Evolutionary conservation across 2,113 vertebrate genomes (phyloP).

Genomic region (Alexandromys fortis): DNA sequence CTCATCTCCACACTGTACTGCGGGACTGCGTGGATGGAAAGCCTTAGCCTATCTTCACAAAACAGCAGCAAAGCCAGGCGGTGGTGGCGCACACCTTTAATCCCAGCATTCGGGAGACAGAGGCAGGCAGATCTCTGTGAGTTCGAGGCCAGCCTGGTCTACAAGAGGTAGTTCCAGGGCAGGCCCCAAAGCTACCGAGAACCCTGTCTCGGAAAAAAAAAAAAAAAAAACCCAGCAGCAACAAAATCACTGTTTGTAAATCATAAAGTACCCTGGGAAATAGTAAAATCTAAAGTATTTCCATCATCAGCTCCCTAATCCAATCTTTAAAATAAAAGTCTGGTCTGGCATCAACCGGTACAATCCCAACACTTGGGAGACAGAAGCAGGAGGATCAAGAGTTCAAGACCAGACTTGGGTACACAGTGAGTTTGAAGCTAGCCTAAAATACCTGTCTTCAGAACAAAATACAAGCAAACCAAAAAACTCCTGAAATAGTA

Average conservation of each 20-base stretch:
- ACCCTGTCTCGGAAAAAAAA: too few relatives aligned
- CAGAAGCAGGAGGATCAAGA: not conserved
- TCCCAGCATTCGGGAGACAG: too few relatives aligned
- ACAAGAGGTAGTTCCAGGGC: too few relatives aligned
- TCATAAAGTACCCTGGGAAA: conserved; percentile 36
- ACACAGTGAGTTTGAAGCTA: not conserved
- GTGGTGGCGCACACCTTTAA: too few relatives aligned
- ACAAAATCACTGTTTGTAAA: not conserved
- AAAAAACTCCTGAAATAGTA: not conserved
- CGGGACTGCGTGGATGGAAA: not conserved
- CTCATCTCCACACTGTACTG: rapidly evolving
- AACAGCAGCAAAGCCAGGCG: not conserved
- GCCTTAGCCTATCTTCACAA: rapidly evolving
- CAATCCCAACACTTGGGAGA: not conserved
- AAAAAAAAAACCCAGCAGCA: not conserved
- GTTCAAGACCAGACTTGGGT: not conserved
- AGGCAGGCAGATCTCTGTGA: too few relatives aligned
- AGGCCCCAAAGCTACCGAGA: too few relatives aligned
- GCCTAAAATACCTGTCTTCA: not conserved
- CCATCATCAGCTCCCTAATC: not conserved
- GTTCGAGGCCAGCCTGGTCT: too few relatives aligned
- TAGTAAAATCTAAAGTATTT: not conserved
- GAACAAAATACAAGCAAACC: not conserved
- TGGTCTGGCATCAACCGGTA: not conserved
- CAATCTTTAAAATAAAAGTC: not conserved